phyloP scores from a whole-genome alignment of 2,888 invertebrate genomes.

The Allolobophora icterica region DNA sequence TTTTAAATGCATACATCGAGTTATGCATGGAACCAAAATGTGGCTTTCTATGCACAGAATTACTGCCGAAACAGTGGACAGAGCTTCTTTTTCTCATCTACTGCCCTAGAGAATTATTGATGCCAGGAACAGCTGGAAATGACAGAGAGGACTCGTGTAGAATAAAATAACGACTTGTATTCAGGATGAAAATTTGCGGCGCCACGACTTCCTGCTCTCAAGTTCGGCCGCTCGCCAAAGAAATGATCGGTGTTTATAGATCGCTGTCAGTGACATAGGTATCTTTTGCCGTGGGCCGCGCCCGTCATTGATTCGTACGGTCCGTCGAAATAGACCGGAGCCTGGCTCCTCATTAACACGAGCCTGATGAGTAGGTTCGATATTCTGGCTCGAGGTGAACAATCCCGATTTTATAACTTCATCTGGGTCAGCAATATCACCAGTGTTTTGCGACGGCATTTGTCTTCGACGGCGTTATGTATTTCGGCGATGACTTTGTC shows the following conservation, averaged over 20 bases:
- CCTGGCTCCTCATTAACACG: neutral
- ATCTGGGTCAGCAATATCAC: neutral
- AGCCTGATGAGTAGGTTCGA: neutral
- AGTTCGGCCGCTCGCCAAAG: neutral
- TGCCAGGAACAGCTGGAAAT: neutral
- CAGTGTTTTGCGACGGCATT: neutral
- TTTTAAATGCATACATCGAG: neutral
- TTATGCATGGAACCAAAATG: neutral
- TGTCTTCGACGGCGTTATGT: slow-evolving; percentile 10
- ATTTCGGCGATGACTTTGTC: neutral
- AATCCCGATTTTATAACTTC: slow-evolving; percentile 17
- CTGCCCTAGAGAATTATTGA: neutral
- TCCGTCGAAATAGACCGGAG: neutral
- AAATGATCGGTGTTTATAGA: slow-evolving; percentile 17
- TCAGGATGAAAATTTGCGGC: slow-evolving; percentile 17
- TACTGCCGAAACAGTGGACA: neutral
- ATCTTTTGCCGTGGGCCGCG: neutral
- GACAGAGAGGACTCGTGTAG: neutral
- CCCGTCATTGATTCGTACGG: neutral
- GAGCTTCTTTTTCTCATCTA: neutral
- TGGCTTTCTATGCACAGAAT: neutral
- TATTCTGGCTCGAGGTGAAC: neutral
- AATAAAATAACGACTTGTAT: neutral
- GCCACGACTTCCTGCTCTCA: slow-evolving; percentile 17
- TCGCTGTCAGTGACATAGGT: neutral